Evolutionary conservation across 2,888 invertebrate genomes (phyloP).

Genomic region (Macrostomum cliftonense): DNA sequence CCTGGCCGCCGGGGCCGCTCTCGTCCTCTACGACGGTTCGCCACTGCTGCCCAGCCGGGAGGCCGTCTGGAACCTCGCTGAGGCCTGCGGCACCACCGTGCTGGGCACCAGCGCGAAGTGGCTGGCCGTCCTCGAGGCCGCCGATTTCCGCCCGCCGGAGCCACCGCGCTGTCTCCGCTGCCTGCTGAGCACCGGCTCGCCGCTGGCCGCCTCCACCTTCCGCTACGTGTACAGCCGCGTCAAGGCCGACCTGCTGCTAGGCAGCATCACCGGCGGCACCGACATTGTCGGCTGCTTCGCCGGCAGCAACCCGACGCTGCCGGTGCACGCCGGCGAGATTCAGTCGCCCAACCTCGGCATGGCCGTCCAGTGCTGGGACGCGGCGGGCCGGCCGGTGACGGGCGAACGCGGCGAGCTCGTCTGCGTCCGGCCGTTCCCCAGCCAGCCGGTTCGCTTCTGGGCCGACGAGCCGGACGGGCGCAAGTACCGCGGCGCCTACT

Average conservation of each 20-base stretch:
- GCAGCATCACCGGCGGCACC: slow-evolving; percentile 43
- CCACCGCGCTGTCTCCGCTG: slow-evolving; percentile 37
- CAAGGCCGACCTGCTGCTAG: slow-evolving; percentile 39
- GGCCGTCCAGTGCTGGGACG: slow-evolving; percentile 40
- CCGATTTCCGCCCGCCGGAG: slow-evolving; percentile 16
- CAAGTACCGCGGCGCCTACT: slow-evolving; percentile 41
- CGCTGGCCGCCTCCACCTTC: slow-evolving; percentile 41
- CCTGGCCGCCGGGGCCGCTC: slow-evolving; percentile 38
- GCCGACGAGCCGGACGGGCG: slow-evolving; percentile 38
- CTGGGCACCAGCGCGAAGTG: slow-evolving; percentile 44
- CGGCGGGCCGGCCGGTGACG: slow-evolving; percentile 36
- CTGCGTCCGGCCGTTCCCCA: slow-evolving; percentile 43
- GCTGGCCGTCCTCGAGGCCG: slow-evolving; percentile 35
- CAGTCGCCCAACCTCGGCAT: slow-evolving; percentile 42
- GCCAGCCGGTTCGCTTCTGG: slow-evolving; percentile 44
- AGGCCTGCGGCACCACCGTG: slow-evolving; percentile 39
- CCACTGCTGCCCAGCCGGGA: slow-evolving; percentile 40
- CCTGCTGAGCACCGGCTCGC: slow-evolving; percentile 42
- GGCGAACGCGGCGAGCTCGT: slow-evolving; percentile 43
- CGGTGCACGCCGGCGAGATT: slow-evolving; percentile 44
- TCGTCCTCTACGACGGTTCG: slow-evolving; percentile 45
- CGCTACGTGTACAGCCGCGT: slow-evolving; percentile 43
- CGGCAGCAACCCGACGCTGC: slow-evolving; percentile 41
- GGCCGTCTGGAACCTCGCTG: slow-evolving; percentile 41
- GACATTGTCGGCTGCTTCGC: slow-evolving; percentile 46